phyloP scores from a whole-genome alignment of 2,888 invertebrate genomes.

The Brenthis hecate region DNA sequence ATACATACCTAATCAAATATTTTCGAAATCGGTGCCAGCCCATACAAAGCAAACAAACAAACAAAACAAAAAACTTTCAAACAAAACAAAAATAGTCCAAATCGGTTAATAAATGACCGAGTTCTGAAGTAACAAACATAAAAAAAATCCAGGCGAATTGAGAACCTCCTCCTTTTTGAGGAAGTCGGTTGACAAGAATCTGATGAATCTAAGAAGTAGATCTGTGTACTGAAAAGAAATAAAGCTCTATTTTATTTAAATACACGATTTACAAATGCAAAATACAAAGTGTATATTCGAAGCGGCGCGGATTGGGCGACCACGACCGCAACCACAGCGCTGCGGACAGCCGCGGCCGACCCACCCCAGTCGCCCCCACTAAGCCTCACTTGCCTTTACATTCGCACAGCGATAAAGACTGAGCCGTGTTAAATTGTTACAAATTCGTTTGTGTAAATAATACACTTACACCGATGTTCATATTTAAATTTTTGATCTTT shows the following conservation, averaged over 20 bases:
- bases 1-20: too few relatives aligned
- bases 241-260: constrained; percentile 41
- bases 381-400: constrained; percentile 55
- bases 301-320: constrained; percentile 47
- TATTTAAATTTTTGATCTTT: too few relatives aligned
- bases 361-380: constrained; percentile 42
- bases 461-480: neutral
- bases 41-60: too few relatives aligned
- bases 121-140: too few relatives aligned
- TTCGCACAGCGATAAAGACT: constrained; percentile 23
- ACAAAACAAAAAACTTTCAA: too few relatives aligned
- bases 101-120: too few relatives aligned
- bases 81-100: too few relatives aligned
- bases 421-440: constrained; percentile 24
- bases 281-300: constrained; percentile 42
- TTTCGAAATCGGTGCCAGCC: too few relatives aligned
- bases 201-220: neutral
- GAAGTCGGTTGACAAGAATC: too few relatives aligned
- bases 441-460: constrained; percentile 16
- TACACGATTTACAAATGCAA: constrained; percentile 36
- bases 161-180: too few relatives aligned
- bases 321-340: constrained; percentile 58
- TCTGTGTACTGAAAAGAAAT: constrained; percentile 7
- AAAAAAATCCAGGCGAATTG: too few relatives aligned
- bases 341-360: constrained; percentile 41